These are phyloP conservation scores for Nephila pilipes DNA, from an alignment of 1,140 invertebrate species.

Conservation along the genomic window DNA sequence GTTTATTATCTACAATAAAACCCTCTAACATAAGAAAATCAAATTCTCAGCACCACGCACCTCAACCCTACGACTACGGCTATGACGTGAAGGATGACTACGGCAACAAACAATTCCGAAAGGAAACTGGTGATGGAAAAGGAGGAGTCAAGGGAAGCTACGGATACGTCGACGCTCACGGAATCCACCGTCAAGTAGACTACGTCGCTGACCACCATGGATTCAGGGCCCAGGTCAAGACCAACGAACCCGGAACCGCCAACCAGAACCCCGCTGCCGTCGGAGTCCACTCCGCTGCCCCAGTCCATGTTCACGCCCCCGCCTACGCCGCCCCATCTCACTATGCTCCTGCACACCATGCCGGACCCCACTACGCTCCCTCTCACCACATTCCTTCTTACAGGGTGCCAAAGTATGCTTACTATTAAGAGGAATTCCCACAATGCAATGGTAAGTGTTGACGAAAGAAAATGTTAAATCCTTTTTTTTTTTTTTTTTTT, in stretches of 20 bases:
- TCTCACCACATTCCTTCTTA: constrained; percentile 56
- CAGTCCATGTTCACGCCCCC: constrained; percentile 26
- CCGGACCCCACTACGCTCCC: constrained; percentile 55
- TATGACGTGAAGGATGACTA: constrained; percentile 78
- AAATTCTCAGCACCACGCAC: constrained; percentile 39
- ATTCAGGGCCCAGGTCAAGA: constrained; percentile 78
- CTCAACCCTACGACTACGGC: constrained; percentile 77
- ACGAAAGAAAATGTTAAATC: too few species aligned
- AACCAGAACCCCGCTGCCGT: constrained; percentile 77
- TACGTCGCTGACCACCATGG: constrained; percentile 78
- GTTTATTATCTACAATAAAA: too few species aligned
- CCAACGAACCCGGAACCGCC: constrained; percentile 78
- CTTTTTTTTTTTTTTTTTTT: too few species aligned
- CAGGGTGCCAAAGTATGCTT: constrained; percentile 57
- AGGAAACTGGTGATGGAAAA: constrained; percentile 77
- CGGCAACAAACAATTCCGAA: constrained; percentile 77
- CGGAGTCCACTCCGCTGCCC: constrained; percentile 62
- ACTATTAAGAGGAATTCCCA: constrained; percentile 7
- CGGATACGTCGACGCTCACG: constrained; percentile 77
- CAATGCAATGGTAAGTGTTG: constrained; percentile 20
- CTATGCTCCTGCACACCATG: constrained; percentile 17
- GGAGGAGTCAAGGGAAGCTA: constrained; percentile 78
- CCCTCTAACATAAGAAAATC: neutral
- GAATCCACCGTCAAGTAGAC: constrained; percentile 77
- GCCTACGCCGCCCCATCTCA: constrained; percentile 1